Conservation (phyloP, 2,113 vertebrate species). For the Falcunculus frontatus region DNA sequence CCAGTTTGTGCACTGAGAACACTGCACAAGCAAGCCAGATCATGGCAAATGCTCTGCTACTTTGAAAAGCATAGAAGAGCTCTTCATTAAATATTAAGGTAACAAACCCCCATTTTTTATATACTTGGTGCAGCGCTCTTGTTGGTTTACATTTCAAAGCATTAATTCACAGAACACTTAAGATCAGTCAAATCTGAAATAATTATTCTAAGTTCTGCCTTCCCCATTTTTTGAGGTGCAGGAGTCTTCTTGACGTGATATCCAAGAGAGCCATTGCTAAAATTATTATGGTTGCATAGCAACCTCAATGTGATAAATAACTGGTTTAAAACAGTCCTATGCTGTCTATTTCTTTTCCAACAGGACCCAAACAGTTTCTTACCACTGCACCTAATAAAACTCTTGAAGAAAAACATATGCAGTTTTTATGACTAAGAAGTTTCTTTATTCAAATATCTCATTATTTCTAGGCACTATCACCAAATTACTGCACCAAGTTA, state of each 20-base stretch:
- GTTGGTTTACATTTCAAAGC: not conserved
- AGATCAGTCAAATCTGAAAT: not conserved
- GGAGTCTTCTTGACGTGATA: not conserved
- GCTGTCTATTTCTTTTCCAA: not conserved
- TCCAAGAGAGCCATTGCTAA: not conserved
- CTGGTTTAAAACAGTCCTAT: not conserved
- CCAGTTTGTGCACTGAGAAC: not conserved
- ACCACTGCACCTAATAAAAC: not conserved
- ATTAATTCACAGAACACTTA: not conserved
- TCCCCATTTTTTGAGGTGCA: not conserved
- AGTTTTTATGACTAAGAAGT: not conserved
- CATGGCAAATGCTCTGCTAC: not conserved
- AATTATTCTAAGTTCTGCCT: not conserved
- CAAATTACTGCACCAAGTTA: not conserved
- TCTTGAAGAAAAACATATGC: not conserved
- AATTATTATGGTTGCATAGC: not conserved
- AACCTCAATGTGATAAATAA: not conserved
- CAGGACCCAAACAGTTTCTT: not conserved
- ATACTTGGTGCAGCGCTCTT: not conserved
- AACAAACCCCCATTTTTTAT: not conserved
- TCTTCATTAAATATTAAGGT: not conserved
- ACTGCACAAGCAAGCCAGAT: not conserved
- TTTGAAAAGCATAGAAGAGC: not conserved
- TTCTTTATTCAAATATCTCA: slow-evolving; percentile 3
- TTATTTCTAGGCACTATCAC: not conserved